Evolutionary conservation across 1,140 invertebrate genomes (phyloP).

Genomic region (Luehdorfia chinensis): DNA sequence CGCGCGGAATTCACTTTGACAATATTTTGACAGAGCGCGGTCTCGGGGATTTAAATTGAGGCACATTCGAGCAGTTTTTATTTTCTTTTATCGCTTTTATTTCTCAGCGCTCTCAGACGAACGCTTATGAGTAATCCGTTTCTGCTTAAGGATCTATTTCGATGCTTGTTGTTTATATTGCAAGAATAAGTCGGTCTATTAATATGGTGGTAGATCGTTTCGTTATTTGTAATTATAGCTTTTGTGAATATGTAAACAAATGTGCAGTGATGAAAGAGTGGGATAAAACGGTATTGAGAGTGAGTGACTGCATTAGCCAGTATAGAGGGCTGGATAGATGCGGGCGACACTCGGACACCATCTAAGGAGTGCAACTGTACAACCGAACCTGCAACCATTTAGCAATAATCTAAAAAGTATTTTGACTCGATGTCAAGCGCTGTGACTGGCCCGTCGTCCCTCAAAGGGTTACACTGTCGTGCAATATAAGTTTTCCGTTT

Average conservation of each 20-base stretch:
- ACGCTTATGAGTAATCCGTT: slow-evolving; percentile 32
- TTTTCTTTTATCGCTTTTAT: slow-evolving; percentile 52
- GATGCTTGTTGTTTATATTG: slow-evolving; percentile 33
- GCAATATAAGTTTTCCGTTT: no score
- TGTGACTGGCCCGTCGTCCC: no score
- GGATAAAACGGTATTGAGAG: slow-evolving; percentile 9
- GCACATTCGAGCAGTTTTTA: slow-evolving; percentile 28
- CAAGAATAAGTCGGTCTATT: slow-evolving; percentile 17
- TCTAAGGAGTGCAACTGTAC: slow-evolving; percentile 67
- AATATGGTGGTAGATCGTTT: slow-evolving; percentile 7
- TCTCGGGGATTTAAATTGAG: slow-evolving; percentile 55
- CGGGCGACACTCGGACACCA: slow-evolving; percentile 36
- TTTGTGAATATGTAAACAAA: slow-evolving; percentile 13
- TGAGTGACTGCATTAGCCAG: slow-evolving; percentile 8
- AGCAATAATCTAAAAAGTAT: slow-evolving; percentile 45
- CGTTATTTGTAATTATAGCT: slow-evolving; percentile 14
- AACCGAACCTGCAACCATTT: slow-evolving; percentile 55
- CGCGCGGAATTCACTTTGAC: slow-evolving; percentile 72
- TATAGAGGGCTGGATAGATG: not conserved
- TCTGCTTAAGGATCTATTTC: slow-evolving; percentile 53
- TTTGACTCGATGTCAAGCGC: slow-evolving; percentile 37
- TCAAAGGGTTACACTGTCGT: no score
- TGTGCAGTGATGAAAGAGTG: slow-evolving; percentile 11
- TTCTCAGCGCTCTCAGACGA: slow-evolving; percentile 26
- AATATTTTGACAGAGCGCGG: slow-evolving; percentile 74